Evolutionary conservation across 64 coral and sea anemone species (phyloP).

Genomic region (Exaiptasia diaphana): DNA sequence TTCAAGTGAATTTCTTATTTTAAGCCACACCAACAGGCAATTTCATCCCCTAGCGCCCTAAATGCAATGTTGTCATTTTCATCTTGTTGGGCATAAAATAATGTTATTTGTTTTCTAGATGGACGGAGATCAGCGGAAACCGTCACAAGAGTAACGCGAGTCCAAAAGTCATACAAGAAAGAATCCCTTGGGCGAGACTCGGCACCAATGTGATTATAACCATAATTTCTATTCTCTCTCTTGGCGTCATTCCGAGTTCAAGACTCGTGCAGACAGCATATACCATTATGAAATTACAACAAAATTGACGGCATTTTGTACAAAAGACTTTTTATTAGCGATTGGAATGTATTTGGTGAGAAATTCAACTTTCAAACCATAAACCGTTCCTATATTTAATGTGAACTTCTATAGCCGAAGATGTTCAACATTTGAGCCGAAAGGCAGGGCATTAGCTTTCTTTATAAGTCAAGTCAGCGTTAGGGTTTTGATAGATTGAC

Average conservation of each 20-base stretch:
- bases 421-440: too few relatives aligned
- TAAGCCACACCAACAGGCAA: too few relatives aligned
- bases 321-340: neutral
- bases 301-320: too few relatives aligned
- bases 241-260: neutral
- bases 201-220: neutral
- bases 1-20: too few relatives aligned
- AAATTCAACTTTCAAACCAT: neutral
- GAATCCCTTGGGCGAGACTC: neutral
- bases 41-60: too few relatives aligned
- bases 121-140: slow-evolving; percentile 3
- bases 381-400: neutral
- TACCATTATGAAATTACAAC: neutral
- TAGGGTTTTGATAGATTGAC: neutral
- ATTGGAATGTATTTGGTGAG: neutral
- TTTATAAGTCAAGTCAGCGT: too few relatives aligned
- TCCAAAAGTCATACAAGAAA: neutral
- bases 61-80: too few relatives aligned
- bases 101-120: neutral
- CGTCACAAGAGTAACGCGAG: neutral
- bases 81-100: too few relatives aligned
- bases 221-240: neutral
- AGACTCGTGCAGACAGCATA: neutral
- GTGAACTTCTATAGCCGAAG: neutral
- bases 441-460: too few relatives aligned